These are phyloP conservation scores for Euphysa ruthae DNA, from an alignment of 30 jellyfish, hydroid and myxozoan genomes.

Conservation along the genomic window DNA sequence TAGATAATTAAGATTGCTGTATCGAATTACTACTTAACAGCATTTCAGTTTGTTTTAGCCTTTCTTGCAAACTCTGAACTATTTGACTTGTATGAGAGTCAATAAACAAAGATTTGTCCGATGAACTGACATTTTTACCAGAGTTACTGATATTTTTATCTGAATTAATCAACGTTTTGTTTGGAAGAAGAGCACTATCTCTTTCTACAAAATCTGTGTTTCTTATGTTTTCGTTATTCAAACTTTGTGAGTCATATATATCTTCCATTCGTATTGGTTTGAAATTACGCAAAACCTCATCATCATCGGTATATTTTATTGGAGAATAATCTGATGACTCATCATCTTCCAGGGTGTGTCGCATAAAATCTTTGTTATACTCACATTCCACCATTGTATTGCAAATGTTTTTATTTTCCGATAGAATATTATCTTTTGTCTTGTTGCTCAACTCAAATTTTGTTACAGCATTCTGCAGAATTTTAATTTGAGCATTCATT, in stretches of 20 bases:
- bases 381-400: no score
- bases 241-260: neutral
- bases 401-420: no score
- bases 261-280: constrained; percentile 4
- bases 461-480: no score
- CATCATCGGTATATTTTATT: constrained; percentile 51
- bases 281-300: constrained; percentile 1
- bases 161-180: no score
- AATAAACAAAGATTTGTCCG: neutral
- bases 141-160: neutral
- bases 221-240: neutral
- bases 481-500: no score
- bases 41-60: constrained; percentile 13
- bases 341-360: no score
- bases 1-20: no score
- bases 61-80: constrained; percentile 2
- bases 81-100: constrained; percentile 12
- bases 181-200: no score
- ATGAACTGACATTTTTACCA: neutral
- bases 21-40: no score
- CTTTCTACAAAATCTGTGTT: neutral
- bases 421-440: no score
- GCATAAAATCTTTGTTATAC: no score
- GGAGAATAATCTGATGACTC: constrained; percentile 42
- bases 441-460: no score